Base-by-base conservation (phyloP, 2,113 vertebrate species). In the Burhinus oedicnemus region DNA sequence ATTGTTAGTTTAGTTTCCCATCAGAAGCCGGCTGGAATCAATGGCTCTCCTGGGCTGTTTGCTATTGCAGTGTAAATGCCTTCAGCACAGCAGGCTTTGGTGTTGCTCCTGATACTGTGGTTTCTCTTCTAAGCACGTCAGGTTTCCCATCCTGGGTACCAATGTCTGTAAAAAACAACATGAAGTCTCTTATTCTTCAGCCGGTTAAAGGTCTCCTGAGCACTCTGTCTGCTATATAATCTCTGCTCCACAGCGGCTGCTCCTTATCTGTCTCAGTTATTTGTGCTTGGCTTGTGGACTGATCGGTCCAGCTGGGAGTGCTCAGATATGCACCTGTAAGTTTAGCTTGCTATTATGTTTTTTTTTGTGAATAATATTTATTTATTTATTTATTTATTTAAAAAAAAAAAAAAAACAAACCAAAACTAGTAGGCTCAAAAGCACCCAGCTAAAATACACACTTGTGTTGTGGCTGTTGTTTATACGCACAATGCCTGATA, bases 131-230 rank as follows among this genome's bases (percentile, higher is more conserved):
- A 69, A 92, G 30, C 21, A 45, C 1, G 2, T 54, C 15, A 49
- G 25, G 12, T 72, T 92, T 95, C 69, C 45, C 54, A 57, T 44
- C 25, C 58, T 51, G 42, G 32, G 17, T 80, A 80, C 26, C 8
- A 44, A 40, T 19, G 5, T 49, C 66, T 57, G 49, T 57, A 7
- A 89, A 92, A 95, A 91, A 44, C 44, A 42, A 42, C 3, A 1
- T 72, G 80, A 89, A 87, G 15, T 30, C 18, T 83, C 65, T 87
- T 40, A 89, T 75, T 87, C 80, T 82, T 15, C 36, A 89, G 54
- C 45, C 85, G 40, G 81, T 91, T 87, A 95, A 95, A 54, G 83
- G 81, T 93, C 74, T 94, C 55, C 42, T 52, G 87, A 95, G 58
- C 25, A 19, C 36, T 88, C 79, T 76, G 77, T 47, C 61, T 1